Evolutionary conservation across 2,888 invertebrate genomes (phyloP).

Genomic region (Drosophila emarginata): DNA sequence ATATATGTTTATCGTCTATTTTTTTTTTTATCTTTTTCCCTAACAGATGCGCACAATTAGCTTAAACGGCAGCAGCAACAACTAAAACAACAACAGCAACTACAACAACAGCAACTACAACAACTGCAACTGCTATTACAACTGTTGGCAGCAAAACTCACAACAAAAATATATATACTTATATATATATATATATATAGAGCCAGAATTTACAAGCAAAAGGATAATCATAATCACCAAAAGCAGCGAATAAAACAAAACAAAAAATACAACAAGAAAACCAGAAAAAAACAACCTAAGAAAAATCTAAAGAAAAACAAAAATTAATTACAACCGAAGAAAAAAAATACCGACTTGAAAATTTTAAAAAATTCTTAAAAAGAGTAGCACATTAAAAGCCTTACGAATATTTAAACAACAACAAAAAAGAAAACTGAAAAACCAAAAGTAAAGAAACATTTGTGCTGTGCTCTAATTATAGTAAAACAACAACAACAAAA

Average conservation of each 20-base stretch:
- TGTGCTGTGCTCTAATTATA: constrained; percentile 71
- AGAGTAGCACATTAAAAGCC: constrained; percentile 69
- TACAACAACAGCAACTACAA: constrained; percentile 15
- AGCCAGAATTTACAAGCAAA: constrained; percentile 74
- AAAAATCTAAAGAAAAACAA: constrained; percentile 4
- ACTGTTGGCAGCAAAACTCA: neutral
- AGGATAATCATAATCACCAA: constrained; percentile 68
- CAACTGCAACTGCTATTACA: constrained; percentile 10
- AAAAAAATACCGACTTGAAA: constrained; percentile 9
- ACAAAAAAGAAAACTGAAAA: constrained; percentile 19
- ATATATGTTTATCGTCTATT: constrained; percentile 1
- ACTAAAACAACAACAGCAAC: constrained; percentile 26
- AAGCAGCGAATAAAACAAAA: constrained; percentile 52
- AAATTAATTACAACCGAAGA: neutral
- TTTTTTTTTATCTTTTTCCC: neutral
- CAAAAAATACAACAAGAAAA: constrained; percentile 11
- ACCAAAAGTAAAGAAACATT: too few species aligned
- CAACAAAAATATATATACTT: constrained; percentile 13
- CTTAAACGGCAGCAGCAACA: constrained; percentile 47
- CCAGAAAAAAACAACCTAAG: neutral
- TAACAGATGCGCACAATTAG: constrained; percentile 72
- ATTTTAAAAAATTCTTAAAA: constrained; percentile 36
- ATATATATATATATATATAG: constrained; percentile 24
- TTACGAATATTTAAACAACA: constrained; percentile 56
- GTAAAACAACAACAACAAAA: constrained; percentile 21